Evolutionary conservation across 2,113 vertebrate species (phyloP), one percentile per base, ranked within the genome.

Genomic region (Ceratotherium simum): DNA sequence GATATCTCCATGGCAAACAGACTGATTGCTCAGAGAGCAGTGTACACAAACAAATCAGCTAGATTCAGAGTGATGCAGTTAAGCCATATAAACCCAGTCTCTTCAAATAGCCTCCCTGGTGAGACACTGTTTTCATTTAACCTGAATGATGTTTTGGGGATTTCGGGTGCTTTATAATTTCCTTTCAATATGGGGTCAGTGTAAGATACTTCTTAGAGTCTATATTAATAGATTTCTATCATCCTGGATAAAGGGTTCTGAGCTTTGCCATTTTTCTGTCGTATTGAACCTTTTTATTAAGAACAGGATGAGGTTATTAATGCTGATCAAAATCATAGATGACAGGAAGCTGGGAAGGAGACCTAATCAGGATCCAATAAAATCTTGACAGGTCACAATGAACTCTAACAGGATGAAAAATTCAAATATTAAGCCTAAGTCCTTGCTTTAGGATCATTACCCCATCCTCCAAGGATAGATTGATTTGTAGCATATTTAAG

Each of bases 1-100:
- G 91, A 90, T 86, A 72, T 62, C 56, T 93, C 82, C 31, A 60
- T 80, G 72, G 93, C 54, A 97, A 96, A 88, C 69, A 85, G 94
- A 95, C 62, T 90, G 88, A 97, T 96, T 95, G 96, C 51, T 96
- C 58, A 67, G 86, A 95, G 4, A 95, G 75, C 16, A 95, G 67
- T 29, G 56, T 33, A 94, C 96, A 98, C 91, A 97, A 91, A 82
- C 81, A 91, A 96, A 95, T 93, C 93, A 98, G 86, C 76, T 51
- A 60, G 73, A 95, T 91, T 97, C 89, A 95, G 78, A 97, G 42
- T 25, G 48, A 89, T 64, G 89, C 27, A 78, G 78, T 81, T 67
- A 94, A 86, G 70, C 25, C 16, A 36, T 20, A 86, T 51, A 65
- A 94, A 90, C 42, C 18, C 20, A 54, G 67, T 64, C 78, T 94